Evolutionary conservation across 35 echinoderm and acorn worm species (phyloP), one percentile per base, ranked within the genome.

Genomic region (Acanthaster planci): DNA sequence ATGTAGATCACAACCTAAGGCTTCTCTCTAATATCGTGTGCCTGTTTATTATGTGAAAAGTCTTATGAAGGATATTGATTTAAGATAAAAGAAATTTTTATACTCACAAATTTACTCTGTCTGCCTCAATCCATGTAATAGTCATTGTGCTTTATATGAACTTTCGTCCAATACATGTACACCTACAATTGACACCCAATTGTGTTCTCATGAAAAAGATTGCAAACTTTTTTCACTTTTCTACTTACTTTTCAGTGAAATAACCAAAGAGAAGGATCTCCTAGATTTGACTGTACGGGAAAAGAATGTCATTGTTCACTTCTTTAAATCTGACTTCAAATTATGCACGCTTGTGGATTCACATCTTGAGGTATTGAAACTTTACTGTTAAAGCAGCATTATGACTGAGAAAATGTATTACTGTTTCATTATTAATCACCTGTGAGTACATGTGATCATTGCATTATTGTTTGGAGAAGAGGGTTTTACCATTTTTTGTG

Each of bases 251-350:
- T 54, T 56, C 87, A 99, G 96, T 53, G 92, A 94, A 40, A 77
- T 99, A 38, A 82, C 91, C 17, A 99, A 83, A 53, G 96, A 94
- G 77, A 87, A 86, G 51, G 92, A 90, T 17, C 40, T 99, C 1
- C 75, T 99, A 39, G 92, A 99, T 42, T 26, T 91, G 38, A 99
- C 96, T 14, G 89, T 77, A 51, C 78, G 77, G 0, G 89, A 94
- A 39, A 77, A 83, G 2, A 88, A 80, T 18, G 87, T 99, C 7
- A 56, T 99, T 31, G 44, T 99, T 78, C 96, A 99, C 56, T 99
- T 99, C 67, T 99, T 82, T 64, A 85, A 94, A 44, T 67, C 76
- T 72, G 96, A 99, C 67, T 99, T 99, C 85, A 94, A 89, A 57
- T 77, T 85, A 51, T 99, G 92, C 60, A 60, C 76, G 52, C 88